Evolutionary conservation across 2,888 invertebrate genomes (phyloP), one percentile per base, ranked within the genome.

Genomic region (Hirudinaria manillensis): DNA sequence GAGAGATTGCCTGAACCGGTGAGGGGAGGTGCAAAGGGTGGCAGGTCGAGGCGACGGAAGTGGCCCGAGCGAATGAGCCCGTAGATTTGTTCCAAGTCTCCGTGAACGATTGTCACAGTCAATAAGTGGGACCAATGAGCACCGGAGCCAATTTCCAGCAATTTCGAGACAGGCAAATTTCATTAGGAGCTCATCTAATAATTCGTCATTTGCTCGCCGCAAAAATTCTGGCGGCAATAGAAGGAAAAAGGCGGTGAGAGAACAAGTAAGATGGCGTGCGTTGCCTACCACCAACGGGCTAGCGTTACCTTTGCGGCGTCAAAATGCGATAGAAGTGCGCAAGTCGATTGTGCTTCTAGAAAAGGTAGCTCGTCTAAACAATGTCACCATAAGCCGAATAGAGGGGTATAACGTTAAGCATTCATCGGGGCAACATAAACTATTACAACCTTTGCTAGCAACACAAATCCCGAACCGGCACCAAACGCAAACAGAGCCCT

Each of bases 151-250:
- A 68, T 68, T 68, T 36, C n/a, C 29, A 34, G 68, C 68, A 68
- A 68, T 68, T 68, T 68, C n/a, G 36, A 36, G 68, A 29, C 68
- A 32, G 32, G 32, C 34, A 68, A 68, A 68, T 68, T 68, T 13
- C 13, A 68, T 68, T 68, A 68, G 68, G 68, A 36, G 32, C 68
- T 34, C 36, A 34, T 68, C n/a, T n/a, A n/a, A 68, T 68, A 68
- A 68, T 68, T 68, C 32, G 68, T 68, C 68, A 68, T 68, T 36
- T 61, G 61, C 45, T 45, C 45, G 45, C 45, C 16, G 45, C 45
- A 45, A 45, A 10, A 45, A 45, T 45, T 45, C 13, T 45, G 16
- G 10, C 61, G 61, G 3, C 61, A 27, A 16, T 10, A 61, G 61
- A 61, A 29, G 29, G 61, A 61, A 61, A 29, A n/a, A 61, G 29